Conservation (phyloP, 2,797 vertebrate species). For the Xyrichtys novacula region DNA sequence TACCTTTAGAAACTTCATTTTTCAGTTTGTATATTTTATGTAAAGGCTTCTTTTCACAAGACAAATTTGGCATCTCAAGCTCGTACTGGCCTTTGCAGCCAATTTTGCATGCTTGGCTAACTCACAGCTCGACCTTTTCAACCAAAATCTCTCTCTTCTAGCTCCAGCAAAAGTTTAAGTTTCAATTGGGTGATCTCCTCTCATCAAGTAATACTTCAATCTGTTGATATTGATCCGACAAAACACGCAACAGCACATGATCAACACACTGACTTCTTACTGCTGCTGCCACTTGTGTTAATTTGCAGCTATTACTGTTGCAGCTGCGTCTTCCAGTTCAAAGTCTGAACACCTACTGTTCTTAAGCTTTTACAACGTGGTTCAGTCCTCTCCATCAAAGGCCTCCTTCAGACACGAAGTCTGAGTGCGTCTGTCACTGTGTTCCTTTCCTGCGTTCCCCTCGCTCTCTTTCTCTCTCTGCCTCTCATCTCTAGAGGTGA, state of each 20-base stretch:
- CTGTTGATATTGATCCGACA: background rate
- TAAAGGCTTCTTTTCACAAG: no score
- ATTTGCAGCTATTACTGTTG: background rate
- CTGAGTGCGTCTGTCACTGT: slow-evolving; percentile 1
- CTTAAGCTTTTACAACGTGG: slow-evolving; percentile 35
- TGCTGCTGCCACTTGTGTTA: background rate
- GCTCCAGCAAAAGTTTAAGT: no score
- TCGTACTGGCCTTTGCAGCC: no score
- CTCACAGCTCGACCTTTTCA: no score
- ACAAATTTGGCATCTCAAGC: no score
- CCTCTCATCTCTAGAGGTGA: slow-evolving; percentile 83
- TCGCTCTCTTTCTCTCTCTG: slow-evolving; percentile 6
- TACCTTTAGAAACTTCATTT: no score
- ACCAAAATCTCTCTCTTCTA: no score
- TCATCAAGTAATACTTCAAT: background rate
- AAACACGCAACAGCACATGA: background rate
- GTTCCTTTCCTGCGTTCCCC: background rate
- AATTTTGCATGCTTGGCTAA: no score
- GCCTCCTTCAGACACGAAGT: slow-evolving; percentile 34
- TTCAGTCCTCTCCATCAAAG: slow-evolving; percentile 30
- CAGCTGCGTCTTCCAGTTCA: background rate
- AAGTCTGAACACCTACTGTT: slow-evolving; percentile 9
- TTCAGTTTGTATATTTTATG: no score
- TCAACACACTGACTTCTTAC: background rate
- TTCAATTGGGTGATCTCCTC: no score